Percentiles rank a stretch among this genome's conserved stretches.
phyloP scores from a whole-genome alignment of 2,888 invertebrate species.

The Schrankia costaestrigalis region DNA sequence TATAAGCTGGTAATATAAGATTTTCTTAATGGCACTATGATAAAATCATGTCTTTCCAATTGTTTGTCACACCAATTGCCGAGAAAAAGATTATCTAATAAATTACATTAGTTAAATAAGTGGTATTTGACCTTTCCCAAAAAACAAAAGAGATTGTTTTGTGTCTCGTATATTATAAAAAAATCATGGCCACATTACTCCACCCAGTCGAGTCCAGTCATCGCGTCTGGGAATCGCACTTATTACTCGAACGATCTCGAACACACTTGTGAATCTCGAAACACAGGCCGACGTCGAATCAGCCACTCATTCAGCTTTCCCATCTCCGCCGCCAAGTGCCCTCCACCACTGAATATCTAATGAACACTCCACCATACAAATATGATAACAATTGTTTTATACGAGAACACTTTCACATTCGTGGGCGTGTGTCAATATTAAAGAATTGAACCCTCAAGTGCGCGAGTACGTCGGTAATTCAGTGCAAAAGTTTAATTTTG shows the following conservation, averaged over 20 bases:
- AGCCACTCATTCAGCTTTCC: conserved; percentile 57
- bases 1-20: too few species aligned
- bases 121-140: too few species aligned
- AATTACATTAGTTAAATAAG: too few species aligned
- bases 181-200: conserved; percentile 26
- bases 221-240: conserved; percentile 63
- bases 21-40: too few species aligned
- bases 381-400: conserved; percentile 41
- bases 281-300: conserved; percentile 62
- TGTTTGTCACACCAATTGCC: too few species aligned
- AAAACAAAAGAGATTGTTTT: background rate
- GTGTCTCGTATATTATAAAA: background rate
- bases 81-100: too few species aligned
- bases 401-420: conserved; percentile 30
- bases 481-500: conserved; percentile 17
- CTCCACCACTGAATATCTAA: conserved; percentile 59
- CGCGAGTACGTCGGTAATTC: conserved; percentile 15
- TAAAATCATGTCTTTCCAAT: too few species aligned
- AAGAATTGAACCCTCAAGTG: conserved; percentile 14
- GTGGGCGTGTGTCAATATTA: conserved; percentile 18
- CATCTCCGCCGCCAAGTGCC: conserved; percentile 36
- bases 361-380: conserved; percentile 52
- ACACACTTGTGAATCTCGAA: conserved; percentile 48
- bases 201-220: conserved; percentile 49
- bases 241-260: conserved; percentile 45